Base-by-base conservation (phyloP, 2,797 vertebrate genomes). In the Anguilla marmorata region DNA sequence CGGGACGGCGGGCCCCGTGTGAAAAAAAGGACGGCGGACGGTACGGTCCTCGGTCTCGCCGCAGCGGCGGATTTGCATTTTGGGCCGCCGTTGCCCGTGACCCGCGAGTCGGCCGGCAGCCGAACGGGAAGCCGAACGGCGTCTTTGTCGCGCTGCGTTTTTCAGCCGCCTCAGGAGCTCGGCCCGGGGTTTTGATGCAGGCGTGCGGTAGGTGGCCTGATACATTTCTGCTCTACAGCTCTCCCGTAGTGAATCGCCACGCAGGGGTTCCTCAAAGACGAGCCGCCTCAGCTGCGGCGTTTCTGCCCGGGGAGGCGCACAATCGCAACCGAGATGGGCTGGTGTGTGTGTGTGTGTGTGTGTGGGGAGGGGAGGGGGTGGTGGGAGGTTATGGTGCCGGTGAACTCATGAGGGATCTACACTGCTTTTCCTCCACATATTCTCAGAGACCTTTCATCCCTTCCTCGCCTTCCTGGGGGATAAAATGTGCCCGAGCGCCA, bases 161-260 rank as follows among this genome's bases (percentile, higher is more conserved):
- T 30, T 30, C 41, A 3, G 7, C 16, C 14, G 27, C 8, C 2
- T 63, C 30, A 30, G 21, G 58, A 41, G 37, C 30, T 2, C 5
- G 41, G 54, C 12, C 50, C 14, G 19, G 58, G 69, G 21, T 45
- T 69, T 86, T 27, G 66, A 72, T 86, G 85, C 66, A 6, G 60
- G 37, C 48, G 24, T 74, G 72, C 27, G 11, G 86, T 37, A 79
- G 86, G 69, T 37, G 86, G 86, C 41, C 48, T 86, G 69, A 37
- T 52, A 27, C 24, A 52, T 72, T 66, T 33, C 45, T 76, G 85
- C 66, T 74, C n/a, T 33, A 76, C 45, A 74, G 63, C 8, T 50
- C 63, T 86, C 63, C 69, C 19, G 50, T 80, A 37, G 69, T 72
- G 72, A 86, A 79, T 79, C 69, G 3, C 48, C 1, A 24, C 0